phyloP scores from a whole-genome alignment of 1,140 invertebrate species.

The Popillia japonica region DNA sequence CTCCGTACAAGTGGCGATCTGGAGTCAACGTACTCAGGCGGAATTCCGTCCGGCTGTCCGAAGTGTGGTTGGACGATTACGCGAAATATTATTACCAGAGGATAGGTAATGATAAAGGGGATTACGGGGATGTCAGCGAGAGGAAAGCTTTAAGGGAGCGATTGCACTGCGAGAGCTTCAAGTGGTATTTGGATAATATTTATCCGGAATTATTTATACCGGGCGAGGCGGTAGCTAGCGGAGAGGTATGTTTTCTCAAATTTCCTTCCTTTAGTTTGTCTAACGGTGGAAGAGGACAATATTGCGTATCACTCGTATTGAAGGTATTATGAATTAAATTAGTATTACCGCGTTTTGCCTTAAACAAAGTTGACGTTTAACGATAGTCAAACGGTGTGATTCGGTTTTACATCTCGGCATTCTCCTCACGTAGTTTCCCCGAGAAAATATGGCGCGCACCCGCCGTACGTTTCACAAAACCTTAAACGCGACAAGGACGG shows the following conservation, averaged over 20 bases:
- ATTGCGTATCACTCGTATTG: constrained; percentile 3
- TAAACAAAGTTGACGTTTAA: too few species aligned
- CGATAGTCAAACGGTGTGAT: too few species aligned
- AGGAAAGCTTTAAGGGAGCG: constrained; percentile 79
- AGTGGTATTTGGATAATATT: constrained; percentile 97
- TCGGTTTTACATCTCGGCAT: too few species aligned
- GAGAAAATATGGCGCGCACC: too few species aligned
- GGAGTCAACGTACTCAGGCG: constrained; percentile 96
- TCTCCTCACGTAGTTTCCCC: too few species aligned
- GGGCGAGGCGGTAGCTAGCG: constrained; percentile 93
- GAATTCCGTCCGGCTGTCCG: constrained; percentile 84
- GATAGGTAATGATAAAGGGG: constrained; percentile 93
- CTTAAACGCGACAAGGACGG: too few species aligned
- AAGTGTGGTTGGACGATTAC: constrained; percentile 98
- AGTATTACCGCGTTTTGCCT: too few species aligned
- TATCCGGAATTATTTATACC: constrained; percentile 98
- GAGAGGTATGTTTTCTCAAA: constrained; percentile 78
- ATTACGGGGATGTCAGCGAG: constrained; percentile 92
- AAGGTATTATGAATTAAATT: not conserved
- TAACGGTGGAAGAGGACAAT: not conserved
- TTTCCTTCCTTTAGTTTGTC: not conserved
- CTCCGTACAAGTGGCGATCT: constrained; percentile 90
- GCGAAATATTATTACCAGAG: constrained; percentile 97
- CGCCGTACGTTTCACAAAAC: too few species aligned
- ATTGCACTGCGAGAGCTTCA: constrained; percentile 92